Percentiles rank a stretch among this genome's conserved stretches.
These are phyloP conservation scores for Incurvaria masculella DNA, from an alignment of 2,888 invertebrate species.

Conservation along the genomic window DNA sequence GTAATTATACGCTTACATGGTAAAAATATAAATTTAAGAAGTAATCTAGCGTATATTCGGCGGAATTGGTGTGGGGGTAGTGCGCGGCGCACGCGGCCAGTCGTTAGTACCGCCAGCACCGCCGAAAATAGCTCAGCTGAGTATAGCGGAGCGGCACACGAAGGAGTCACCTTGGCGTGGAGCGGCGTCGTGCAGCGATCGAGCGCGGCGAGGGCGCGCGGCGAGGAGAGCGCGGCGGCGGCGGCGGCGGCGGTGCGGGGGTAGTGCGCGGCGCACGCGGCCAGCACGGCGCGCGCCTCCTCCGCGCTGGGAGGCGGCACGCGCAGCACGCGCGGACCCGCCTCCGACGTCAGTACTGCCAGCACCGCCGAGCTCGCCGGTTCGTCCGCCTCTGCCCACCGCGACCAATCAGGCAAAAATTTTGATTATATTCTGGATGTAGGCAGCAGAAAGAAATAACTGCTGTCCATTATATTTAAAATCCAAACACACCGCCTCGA, in stretches of 20 bases:
- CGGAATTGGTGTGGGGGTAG: slow-evolving; percentile 47
- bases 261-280: slow-evolving; percentile 41
- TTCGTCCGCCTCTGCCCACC: slow-evolving; percentile 43
- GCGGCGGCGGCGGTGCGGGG: slow-evolving; percentile 53
- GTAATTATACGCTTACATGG: no score
- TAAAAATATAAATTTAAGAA: no score
- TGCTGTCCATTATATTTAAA: no score
- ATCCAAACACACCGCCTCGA: no score
- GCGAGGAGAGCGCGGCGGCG: slow-evolving; percentile 59
- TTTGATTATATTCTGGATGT: no score
- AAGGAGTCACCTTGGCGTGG: slow-evolving; percentile 71
- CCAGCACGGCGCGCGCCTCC: slow-evolving; percentile 39
- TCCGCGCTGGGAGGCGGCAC: slow-evolving; percentile 43
- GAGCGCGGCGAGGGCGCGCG: slow-evolving; percentile 59
- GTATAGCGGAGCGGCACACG: neutral
- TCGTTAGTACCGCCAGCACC: slow-evolving; percentile 49
- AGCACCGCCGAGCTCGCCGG: slow-evolving; percentile 48
- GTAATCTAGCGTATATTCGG: no score
- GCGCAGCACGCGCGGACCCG: slow-evolving; percentile 39
- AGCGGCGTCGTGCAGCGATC: slow-evolving; percentile 65
- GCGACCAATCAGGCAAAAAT: no score
- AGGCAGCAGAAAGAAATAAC: no score
- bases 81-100: slow-evolving; percentile 41
- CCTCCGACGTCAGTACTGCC: slow-evolving; percentile 49
- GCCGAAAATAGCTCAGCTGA: no score